Percentiles rank a stretch among this genome's conserved stretches.
Evolutionary conservation across 2,797 vertebrate genomes (phyloP).

Genomic region (Cirrhinus mrigala): DNA sequence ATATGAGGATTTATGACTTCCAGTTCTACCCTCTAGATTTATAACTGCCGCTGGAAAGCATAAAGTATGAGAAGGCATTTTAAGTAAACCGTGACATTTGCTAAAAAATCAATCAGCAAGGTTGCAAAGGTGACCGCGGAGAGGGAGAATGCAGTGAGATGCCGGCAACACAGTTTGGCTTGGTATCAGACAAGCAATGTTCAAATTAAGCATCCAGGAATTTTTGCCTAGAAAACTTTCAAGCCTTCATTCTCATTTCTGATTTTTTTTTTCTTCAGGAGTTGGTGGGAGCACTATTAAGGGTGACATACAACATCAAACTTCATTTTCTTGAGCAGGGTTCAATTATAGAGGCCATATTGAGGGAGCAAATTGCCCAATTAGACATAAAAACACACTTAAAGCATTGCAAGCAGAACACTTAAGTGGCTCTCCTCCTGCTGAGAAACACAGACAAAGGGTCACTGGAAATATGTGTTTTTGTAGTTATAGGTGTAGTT

Average conservation of each 20-base stretch:
- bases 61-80: conserved; percentile 57
- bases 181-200: conserved; percentile 48
- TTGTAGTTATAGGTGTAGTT: conserved; percentile 39
- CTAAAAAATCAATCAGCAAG: conserved; percentile 63
- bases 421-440: conserved; percentile 55
- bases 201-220: conserved; percentile 33
- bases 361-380: conserved; percentile 62
- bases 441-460: conserved; percentile 51
- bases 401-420: conserved; percentile 46
- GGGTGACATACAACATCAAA: conserved; percentile 63
- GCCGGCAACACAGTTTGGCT: conserved; percentile 44
- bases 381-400: conserved; percentile 60
- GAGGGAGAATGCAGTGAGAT: not conserved
- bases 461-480: conserved; percentile 41
- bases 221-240: conserved; percentile 33
- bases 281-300: conserved; percentile 49
- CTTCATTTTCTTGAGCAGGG: conserved; percentile 55
- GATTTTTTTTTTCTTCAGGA: conserved; percentile 14
- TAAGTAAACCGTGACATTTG: conserved; percentile 58
- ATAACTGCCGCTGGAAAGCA: conserved; percentile 50
- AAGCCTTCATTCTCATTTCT: not conserved
- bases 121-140: conserved; percentile 47
- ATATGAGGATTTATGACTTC: conserved; percentile 60
- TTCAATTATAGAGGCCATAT: conserved; percentile 53
- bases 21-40: conserved; percentile 57